Conservation (phyloP, 2,113 vertebrate genomes). For the Hyperoodon ampullatus region DNA sequence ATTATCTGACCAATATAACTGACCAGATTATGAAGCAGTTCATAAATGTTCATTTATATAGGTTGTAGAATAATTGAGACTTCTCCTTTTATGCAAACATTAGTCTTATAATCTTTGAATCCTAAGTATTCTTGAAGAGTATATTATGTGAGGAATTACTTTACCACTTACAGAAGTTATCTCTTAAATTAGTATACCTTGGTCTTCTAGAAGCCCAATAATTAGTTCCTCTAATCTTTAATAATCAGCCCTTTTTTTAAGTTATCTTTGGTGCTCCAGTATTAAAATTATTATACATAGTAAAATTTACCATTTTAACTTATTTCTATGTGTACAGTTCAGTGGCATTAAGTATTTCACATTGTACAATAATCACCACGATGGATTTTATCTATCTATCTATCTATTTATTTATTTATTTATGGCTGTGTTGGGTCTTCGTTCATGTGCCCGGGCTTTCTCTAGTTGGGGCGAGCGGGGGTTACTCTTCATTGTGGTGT, state of each 20-base stretch:
- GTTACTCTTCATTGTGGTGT: no score
- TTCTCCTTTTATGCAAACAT: not conserved
- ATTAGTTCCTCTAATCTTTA: not conserved
- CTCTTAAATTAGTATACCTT: not conserved
- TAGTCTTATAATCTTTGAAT: not conserved
- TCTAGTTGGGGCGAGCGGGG: no score
- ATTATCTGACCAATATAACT: not conserved
- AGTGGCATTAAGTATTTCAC: not conserved
- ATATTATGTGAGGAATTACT: not conserved
- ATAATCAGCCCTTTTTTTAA: not conserved
- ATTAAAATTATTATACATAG: not conserved
- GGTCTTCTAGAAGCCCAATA: not conserved
- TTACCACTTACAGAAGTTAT: not conserved
- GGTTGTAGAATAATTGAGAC: not conserved
- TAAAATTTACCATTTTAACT: not conserved
- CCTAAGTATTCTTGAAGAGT: not conserved
- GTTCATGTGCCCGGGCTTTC: no score
- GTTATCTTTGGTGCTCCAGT: not conserved
- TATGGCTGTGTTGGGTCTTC: no score
- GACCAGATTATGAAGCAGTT: conserved; percentile 1
- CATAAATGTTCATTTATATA: not conserved
- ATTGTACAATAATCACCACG: not conserved
- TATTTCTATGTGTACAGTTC: not conserved
- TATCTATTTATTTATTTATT: no score
- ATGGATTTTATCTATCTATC: not conserved